These are phyloP conservation scores for Cheilosia grossa DNA, from an alignment of 2,888 invertebrate genomes.

Conservation along the genomic window DNA sequence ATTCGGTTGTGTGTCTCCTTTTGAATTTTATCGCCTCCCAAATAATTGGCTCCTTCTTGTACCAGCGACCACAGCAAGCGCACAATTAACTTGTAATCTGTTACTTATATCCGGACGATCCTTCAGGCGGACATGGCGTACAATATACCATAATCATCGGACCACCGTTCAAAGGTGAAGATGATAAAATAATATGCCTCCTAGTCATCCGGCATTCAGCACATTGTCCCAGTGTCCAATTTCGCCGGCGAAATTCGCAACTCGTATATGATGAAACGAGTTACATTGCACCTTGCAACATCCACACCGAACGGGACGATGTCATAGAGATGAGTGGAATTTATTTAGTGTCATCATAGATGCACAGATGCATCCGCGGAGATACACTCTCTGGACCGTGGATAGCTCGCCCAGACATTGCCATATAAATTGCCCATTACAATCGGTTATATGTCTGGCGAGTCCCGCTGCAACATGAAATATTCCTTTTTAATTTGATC, in stretches of 20 bases:
- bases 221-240: slow-evolving; percentile 28
- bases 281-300: slow-evolving; percentile 66
- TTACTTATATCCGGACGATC: slow-evolving; percentile 57
- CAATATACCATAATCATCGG: slow-evolving; percentile 60
- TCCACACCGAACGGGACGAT: slow-evolving; percentile 50
- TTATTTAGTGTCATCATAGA: slow-evolving; percentile 74
- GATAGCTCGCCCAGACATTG: slow-evolving; percentile 45
- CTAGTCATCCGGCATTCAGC: slow-evolving; percentile 54
- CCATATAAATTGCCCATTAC: slow-evolving; percentile 72
- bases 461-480: slow-evolving; percentile 66
- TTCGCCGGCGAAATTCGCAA: slow-evolving; percentile 32
- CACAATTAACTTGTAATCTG: slow-evolving; percentile 71
- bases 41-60: slow-evolving; percentile 66
- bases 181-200: slow-evolving; percentile 72
- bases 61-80: slow-evolving; percentile 10
- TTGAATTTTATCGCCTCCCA: slow-evolving; percentile 64
- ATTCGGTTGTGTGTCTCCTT: slow-evolving; percentile 22
- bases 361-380: slow-evolving; percentile 62
- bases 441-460: slow-evolving; percentile 52
- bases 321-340: slow-evolving; percentile 65
- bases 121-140: slow-evolving; percentile 33
- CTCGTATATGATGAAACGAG: slow-evolving; percentile 39
- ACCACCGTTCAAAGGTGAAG: slow-evolving; percentile 69
- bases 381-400: slow-evolving; percentile 15
- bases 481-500: slow-evolving; percentile 74